Evolutionary conservation across 1,140 invertebrate genomes (phyloP).

Genomic region (Matsumurasca onukii): DNA sequence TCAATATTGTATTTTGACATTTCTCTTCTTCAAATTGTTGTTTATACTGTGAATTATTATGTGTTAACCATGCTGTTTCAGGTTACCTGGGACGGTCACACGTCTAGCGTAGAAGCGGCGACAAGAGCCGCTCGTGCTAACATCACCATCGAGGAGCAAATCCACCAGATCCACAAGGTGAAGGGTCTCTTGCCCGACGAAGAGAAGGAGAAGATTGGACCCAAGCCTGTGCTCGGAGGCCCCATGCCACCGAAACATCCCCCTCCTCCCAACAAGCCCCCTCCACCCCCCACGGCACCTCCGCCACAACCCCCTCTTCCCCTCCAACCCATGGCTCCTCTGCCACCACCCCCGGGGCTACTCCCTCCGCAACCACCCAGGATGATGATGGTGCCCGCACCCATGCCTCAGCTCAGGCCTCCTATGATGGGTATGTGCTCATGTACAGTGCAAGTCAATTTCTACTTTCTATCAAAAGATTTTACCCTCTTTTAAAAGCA

Average conservation of each 20-base stretch:
- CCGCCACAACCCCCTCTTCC: conserved; percentile 37
- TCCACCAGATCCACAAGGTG: conserved; percentile 94
- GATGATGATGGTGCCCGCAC: conserved; percentile 61
- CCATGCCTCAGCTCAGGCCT: conserved; percentile 54
- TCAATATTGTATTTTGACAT: too few relatives aligned
- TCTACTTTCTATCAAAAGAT: conserved; percentile 1
- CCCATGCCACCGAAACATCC: conserved; percentile 41
- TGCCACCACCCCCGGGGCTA: conserved; percentile 46
- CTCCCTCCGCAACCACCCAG: conserved; percentile 53
- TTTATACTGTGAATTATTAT: too few relatives aligned
- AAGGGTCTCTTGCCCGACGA: conserved; percentile 92
- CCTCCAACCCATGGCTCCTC: conserved; percentile 36
- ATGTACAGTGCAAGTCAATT: too few relatives aligned
- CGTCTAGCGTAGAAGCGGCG: conserved; percentile 89
- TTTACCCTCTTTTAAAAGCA: too few relatives aligned
- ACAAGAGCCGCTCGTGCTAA: conserved; percentile 90
- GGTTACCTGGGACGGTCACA: conserved; percentile 98
- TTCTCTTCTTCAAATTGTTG: too few relatives aligned
- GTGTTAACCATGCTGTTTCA: too few relatives aligned
- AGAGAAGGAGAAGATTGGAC: conserved; percentile 90
- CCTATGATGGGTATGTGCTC: conserved; percentile 41
- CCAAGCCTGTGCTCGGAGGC: conserved; percentile 63
- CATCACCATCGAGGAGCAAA: conserved; percentile 95
- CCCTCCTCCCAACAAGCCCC: conserved; percentile 42
- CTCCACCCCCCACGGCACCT: conserved; percentile 14